Conservation (phyloP, 2,888 invertebrate genomes). For the Parthenolecanium corni region DNA sequence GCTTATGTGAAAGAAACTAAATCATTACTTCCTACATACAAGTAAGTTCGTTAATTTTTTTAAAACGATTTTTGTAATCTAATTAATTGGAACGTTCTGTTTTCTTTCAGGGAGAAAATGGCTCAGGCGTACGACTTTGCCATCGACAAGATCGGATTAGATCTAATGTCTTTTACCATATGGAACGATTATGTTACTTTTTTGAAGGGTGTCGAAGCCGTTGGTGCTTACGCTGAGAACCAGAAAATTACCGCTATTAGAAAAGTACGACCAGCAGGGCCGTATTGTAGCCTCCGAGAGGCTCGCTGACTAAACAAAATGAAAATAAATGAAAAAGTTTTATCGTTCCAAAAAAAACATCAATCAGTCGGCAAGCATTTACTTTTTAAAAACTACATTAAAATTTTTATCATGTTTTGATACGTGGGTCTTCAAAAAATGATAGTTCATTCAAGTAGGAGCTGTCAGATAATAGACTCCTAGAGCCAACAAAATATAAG, state of each 20-base stretch:
- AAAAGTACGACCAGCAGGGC: conserved; percentile 52
- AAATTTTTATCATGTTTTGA: too few relatives aligned
- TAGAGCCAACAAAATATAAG: too few relatives aligned
- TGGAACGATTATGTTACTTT: conserved; percentile 98
- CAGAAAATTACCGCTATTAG: conserved; percentile 97
- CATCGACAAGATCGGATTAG: conserved; percentile 96
- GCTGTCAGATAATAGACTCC: too few relatives aligned
- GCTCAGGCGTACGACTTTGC: conserved; percentile 99
- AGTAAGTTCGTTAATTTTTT: conserved; percentile 50
- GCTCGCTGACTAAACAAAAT: too few relatives aligned
- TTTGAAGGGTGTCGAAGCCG: conserved; percentile 88
- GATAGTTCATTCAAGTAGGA: too few relatives aligned
- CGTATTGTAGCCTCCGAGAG: too few relatives aligned
- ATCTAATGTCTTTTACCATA: conserved; percentile 89
- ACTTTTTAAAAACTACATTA: too few relatives aligned
- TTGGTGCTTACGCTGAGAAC: conserved; percentile 98
- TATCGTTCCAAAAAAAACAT: too few relatives aligned
- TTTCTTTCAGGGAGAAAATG: conserved; percentile 80
- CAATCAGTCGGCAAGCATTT: too few relatives aligned
- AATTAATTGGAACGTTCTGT: neutral
- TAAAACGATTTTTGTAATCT: neutral
- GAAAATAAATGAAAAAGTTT: too few relatives aligned
- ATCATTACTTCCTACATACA: conserved; percentile 79
- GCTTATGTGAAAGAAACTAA: conserved; percentile 98
- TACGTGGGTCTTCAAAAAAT: too few relatives aligned